Conservation (phyloP, 1,140 invertebrate species). For the Diabrotica undecimpunctata region DNA sequence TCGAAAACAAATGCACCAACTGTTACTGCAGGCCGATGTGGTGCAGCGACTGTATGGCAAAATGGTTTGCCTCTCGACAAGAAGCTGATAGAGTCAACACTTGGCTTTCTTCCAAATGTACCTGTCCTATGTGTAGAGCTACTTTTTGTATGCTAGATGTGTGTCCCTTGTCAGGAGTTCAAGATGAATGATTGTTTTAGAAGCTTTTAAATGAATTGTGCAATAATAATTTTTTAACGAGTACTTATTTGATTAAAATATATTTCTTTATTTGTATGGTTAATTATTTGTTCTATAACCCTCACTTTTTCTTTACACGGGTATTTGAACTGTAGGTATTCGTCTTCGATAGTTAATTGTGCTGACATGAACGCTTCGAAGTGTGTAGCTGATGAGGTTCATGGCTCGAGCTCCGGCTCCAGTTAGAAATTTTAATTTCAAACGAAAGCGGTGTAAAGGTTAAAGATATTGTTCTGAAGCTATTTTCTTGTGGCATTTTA, state of each 20-base stretch:
- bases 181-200: not conserved
- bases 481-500: too few relatives aligned
- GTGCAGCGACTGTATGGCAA: slow-evolving; percentile 82
- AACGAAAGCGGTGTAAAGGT: too few relatives aligned
- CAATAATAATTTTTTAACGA: too few relatives aligned
- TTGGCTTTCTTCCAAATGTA: slow-evolving; percentile 82
- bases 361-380: too few relatives aligned
- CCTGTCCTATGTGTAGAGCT: slow-evolving; percentile 84
- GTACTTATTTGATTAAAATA: not conserved
- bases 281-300: too few relatives aligned
- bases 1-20: slow-evolving; percentile 48
- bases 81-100: slow-evolving; percentile 66
- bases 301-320: too few relatives aligned
- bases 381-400: too few relatives aligned
- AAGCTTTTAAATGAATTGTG: not conserved
- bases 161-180: slow-evolving; percentile 37
- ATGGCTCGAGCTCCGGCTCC: too few relatives aligned
- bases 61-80: slow-evolving; percentile 86
- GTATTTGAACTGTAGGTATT: too few relatives aligned
- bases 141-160: slow-evolving; percentile 86
- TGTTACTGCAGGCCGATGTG: slow-evolving; percentile 83
- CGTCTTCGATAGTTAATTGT: too few relatives aligned
- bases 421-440: too few relatives aligned
- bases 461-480: too few relatives aligned
- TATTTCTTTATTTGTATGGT: not conserved